Percentiles rank a stretch among this genome's conserved stretches.
Evolutionary conservation across 2,113 vertebrate genomes (phyloP).

Genomic region (Amphiprion percula): DNA sequence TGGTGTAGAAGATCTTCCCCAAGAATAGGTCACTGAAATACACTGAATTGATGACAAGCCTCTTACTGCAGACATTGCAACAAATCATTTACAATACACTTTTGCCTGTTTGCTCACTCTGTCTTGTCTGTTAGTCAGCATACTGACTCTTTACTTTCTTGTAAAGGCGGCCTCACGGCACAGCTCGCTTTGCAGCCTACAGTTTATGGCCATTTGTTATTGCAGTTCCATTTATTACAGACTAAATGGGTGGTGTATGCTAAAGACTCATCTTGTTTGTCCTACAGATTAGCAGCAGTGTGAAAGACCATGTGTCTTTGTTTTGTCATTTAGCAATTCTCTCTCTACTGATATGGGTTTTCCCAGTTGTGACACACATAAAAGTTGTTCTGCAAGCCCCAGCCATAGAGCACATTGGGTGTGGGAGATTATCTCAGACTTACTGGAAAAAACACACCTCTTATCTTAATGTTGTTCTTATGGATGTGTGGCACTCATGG

Average conservation of each 20-base stretch:
- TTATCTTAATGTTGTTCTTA: slow-evolving; percentile 55
- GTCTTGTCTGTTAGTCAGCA: slow-evolving; percentile 21
- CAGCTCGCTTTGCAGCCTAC: slow-evolving; percentile 50
- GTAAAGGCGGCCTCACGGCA: slow-evolving; percentile 3
- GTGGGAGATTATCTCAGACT: slow-evolving; percentile 60
- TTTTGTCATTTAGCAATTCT: slow-evolving; percentile 19
- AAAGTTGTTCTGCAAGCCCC: slow-evolving; percentile 45
- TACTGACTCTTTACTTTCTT: slow-evolving; percentile 3
- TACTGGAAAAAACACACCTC: slow-evolving; percentile 40
- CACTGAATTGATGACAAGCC: neutral
- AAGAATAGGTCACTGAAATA: neutral
- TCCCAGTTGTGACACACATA: slow-evolving; percentile 29
- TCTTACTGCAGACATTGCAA: slow-evolving; percentile 14
- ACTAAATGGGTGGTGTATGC: slow-evolving; percentile 64
- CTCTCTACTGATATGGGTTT: slow-evolving; percentile 32
- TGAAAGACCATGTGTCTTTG: slow-evolving; percentile 12
- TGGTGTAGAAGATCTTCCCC: neutral
- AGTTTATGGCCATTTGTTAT: slow-evolving; percentile 63
- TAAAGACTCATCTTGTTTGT: slow-evolving; percentile 61
- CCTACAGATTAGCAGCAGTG: slow-evolving; percentile 54
- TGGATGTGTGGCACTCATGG: neutral
- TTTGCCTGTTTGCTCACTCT: slow-evolving; percentile 10
- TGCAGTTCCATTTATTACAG: slow-evolving; percentile 69
- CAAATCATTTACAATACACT: slow-evolving; percentile 3
- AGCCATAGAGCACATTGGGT: slow-evolving; percentile 41